Evolutionary conservation across 2,797 vertebrate species (phyloP).

Genomic region (Gymnoscopelus braueri): DNA sequence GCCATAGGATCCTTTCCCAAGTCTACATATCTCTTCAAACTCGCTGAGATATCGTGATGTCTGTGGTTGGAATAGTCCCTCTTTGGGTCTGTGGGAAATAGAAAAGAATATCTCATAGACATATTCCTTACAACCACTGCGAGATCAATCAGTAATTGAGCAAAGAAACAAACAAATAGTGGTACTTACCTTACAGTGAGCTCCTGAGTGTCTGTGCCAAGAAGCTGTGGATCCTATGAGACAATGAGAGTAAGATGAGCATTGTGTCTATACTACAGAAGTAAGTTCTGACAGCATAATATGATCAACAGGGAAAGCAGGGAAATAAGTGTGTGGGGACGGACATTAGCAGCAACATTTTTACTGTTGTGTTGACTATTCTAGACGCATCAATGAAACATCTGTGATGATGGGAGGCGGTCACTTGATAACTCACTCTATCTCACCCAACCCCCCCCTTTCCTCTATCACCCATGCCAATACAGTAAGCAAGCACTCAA

Average conservation of each 20-base stretch:
- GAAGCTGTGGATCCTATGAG: slow-evolving; percentile 76
- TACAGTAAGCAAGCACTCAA: no score
- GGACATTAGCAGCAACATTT: neutral
- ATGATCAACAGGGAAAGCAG: neutral
- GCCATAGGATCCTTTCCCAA: slow-evolving; percentile 96
- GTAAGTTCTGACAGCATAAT: neutral
- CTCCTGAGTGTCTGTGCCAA: slow-evolving; percentile 71
- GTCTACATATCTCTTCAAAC: slow-evolving; percentile 89
- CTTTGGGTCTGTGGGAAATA: slow-evolving; percentile 69
- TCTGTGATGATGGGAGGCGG: no score
- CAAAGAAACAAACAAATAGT: neutral
- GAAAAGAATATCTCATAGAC: slow-evolving; percentile 10
- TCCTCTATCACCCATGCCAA: no score
- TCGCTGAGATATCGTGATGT: slow-evolving; percentile 95
- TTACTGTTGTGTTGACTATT: no score
- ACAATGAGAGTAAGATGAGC: slow-evolving; percentile 50
- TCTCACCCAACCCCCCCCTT: no score
- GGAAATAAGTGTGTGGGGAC: no score
- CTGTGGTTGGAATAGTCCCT: slow-evolving; percentile 88
- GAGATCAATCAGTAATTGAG: neutral
- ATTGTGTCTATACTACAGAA: neutral
- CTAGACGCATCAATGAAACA: no score
- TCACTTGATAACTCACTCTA: no score
- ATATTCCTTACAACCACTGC: no score
- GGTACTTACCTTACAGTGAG: slow-evolving; percentile 81